Evolutionary conservation across 1,140 invertebrate genomes (phyloP), one percentile per base, ranked within the genome.

Genomic region (Orussus abietinus): DNA sequence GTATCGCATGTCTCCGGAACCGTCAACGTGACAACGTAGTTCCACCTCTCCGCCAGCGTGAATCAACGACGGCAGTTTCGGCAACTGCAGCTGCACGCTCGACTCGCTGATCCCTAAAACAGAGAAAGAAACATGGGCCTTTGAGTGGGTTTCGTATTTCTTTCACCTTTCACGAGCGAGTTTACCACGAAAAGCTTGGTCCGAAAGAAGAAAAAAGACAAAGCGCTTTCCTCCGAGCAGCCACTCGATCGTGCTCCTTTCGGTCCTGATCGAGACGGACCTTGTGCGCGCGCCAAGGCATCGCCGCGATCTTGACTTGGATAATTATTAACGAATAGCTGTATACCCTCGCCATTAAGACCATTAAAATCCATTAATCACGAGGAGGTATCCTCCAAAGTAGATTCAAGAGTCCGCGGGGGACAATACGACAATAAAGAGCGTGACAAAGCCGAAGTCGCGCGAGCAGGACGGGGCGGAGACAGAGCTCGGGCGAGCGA

Each of bases 1-100:
- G 54, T 83, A 80, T 47, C 76, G 71, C 29, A 88, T 78, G 39
- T 85, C 81, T 13, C 83, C 81, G 48, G 81, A 84, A 14, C 85
- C 86, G 22, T 86, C 82, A 37, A 84, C 80, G 51, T 83, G 80
- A 70, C 87, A 90, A 49, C 81, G 79, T 20, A 90, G 73, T 33
- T 80, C 74, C 35, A 89, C 70, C 49, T 88, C 81, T 36, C 56
- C 71, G 37, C 81, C 82, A 41, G 66, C 57, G 36, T 49, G 64
- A 25, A 85, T 72, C 39, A 74, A 69, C 3, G 75, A 70, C n/a
- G 69, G 49, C 15, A 68, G 64, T 47, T 79, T 76, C 2, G 82
- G 80, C 47, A 77, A 73, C 49, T 83, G 76, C 32, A 88, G 62
- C 38, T 82, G 77, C 7, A 88, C 85, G 11, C 64, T 75, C 10